Base-by-base conservation (phyloP, 2,888 invertebrate species). In the Dasysyrphus albostriatus region DNA sequence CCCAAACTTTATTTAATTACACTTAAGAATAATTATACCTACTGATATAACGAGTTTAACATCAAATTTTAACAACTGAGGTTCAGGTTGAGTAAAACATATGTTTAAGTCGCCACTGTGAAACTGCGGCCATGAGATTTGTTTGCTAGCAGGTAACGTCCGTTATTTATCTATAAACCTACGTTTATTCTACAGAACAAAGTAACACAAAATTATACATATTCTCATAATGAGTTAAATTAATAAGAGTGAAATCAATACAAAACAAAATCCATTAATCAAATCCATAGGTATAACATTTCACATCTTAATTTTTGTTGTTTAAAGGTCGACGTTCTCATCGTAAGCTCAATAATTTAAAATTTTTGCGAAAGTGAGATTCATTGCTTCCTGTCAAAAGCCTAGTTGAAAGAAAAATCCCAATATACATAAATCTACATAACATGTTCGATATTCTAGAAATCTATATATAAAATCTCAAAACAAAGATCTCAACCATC, bases 201-300 rank as follows among this genome's bases (percentile, higher is more conserved):
- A 16, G 14, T 47, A 9, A 47, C 2, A 44, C 1, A n/a, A 16
- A 3, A 44, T 16, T 44, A 3, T 16, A 44, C 8, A 32, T 5
- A 32, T 56, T 32, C 19, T 9, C 56, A 16, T 56, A 34, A 56
- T 56, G 56, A 34, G n/a, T 56, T 34, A 56, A 32, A 56, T 34
- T 32, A 34, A 59, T 59, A 39, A 59, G 59, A 59, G 59, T 59
- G 39, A 59, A 59, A 59, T 59, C 19, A 37, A 59, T 59, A 59
- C 16, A 59, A 59, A 14, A 39, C 9, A 39, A 59, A 59, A 7
- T 19, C 37, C 34, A 58, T 58, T 19, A 59, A 59, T 59, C 59
- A 59, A 5, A 19, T 10, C 16, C 2, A 19, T 59, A 19, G 19
- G 37, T 9, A n/a, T n/a, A 39, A 19, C 59, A 39, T 10, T 39